Evolutionary conservation across 2,888 invertebrate genomes (phyloP).

Genomic region (Dromius quadrimaculatus): DNA sequence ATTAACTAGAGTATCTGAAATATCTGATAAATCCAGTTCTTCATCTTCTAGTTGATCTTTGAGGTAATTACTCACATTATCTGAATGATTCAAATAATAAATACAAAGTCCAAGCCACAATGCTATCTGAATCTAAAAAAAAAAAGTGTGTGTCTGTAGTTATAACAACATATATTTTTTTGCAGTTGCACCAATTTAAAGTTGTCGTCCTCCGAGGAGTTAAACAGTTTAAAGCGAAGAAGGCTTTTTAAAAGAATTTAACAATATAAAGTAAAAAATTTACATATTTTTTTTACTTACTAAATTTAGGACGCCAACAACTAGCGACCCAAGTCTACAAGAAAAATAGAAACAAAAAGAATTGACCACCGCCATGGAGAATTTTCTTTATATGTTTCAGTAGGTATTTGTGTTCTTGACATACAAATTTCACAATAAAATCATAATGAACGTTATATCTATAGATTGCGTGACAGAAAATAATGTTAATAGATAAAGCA

Average conservation of each 20-base stretch:
- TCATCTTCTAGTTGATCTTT: slow-evolving; percentile 15
- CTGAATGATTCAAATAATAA: slow-evolving; percentile 7
- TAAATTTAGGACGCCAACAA: slow-evolving; percentile 51
- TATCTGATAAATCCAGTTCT: slow-evolving; percentile 22
- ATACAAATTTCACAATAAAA: not conserved
- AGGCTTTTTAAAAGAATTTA: too few species aligned
- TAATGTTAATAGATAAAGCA: slow-evolving; percentile 16
- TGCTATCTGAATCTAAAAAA: slow-evolving; percentile 23
- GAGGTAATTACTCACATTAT: not conserved
- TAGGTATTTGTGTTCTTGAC: not conserved
- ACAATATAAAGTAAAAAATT: too few species aligned
- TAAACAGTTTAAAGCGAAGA: too few species aligned
- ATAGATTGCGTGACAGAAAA: slow-evolving; percentile 33
- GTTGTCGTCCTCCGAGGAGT: too few species aligned
- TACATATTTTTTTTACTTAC: slow-evolving; percentile 33
- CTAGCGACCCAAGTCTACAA: slow-evolving; percentile 50
- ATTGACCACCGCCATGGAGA: slow-evolving; percentile 51
- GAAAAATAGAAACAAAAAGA: slow-evolving; percentile 54
- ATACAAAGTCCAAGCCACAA: slow-evolving; percentile 20
- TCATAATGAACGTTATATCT: too few species aligned
- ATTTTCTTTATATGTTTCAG: not conserved
- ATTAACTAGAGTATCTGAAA: slow-evolving; percentile 5
- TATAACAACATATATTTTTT: slow-evolving; percentile 1
- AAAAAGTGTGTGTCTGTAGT: not conserved
- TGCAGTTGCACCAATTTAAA: too few species aligned